Percentiles rank a stretch among this genome's conserved stretches.
phyloP scores from a whole-genome alignment of 2,113 vertebrate species.

The Calyptomena viridis region DNA sequence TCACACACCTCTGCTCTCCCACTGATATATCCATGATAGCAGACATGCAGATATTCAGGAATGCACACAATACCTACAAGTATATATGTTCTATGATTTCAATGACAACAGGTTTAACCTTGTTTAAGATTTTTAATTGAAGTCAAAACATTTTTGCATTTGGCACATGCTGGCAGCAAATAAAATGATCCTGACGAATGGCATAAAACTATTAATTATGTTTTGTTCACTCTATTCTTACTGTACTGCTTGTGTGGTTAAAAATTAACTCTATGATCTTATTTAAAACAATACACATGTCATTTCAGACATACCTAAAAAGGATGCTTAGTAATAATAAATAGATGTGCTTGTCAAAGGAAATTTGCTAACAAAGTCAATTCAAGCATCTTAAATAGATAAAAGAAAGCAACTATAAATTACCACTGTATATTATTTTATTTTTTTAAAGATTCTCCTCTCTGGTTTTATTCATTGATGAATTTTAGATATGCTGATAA shows the following conservation, averaged over 20 bases:
- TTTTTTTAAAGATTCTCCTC: neutral
- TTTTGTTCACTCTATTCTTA: conserved; percentile 56
- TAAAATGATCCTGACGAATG: conserved; percentile 40
- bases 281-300: conserved; percentile 67
- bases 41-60: neutral
- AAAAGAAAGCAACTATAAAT: conserved; percentile 37
- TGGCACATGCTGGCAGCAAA: conserved; percentile 40
- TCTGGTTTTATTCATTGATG: conserved; percentile 35
- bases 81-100: neutral
- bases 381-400: conserved; percentile 35
- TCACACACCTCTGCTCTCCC: neutral
- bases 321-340: conserved; percentile 58
- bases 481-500: conserved; percentile 36
- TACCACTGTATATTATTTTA: neutral
- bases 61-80: neutral
- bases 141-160: conserved; percentile 57
- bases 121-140: conserved; percentile 14
- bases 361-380: conserved; percentile 49
- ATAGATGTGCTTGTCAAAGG: conserved; percentile 45
- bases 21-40: no score
- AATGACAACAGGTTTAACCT: neutral
- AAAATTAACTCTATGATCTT: conserved; percentile 68
- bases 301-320: conserved; percentile 54
- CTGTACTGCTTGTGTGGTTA: conserved; percentile 39
- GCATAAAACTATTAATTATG: conserved; percentile 67